These are phyloP conservation scores for Mechanitis messenoides DNA, from an alignment of 2,888 invertebrate species.

Conservation along the genomic window DNA sequence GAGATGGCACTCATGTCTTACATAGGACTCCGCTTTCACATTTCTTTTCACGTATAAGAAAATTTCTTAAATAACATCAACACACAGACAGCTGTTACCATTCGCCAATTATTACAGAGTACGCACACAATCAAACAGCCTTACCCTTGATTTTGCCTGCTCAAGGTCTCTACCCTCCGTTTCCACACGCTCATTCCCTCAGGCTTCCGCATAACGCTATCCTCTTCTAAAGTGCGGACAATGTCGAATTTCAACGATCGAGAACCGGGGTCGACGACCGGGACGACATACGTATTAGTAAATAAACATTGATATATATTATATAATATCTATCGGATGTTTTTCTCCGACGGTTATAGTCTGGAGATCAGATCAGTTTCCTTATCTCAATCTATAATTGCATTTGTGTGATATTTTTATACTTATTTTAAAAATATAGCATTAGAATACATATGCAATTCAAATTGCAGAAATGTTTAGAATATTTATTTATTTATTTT, in stretches of 20 bases:
- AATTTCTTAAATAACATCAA: conserved; percentile 28
- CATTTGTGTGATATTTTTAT: too few relatives aligned
- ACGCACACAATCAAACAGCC: conserved; percentile 57
- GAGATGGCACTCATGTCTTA: not conserved
- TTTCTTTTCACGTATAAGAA: conserved; percentile 16
- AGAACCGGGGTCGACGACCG: conserved; percentile 63
- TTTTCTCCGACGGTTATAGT: conserved; percentile 32
- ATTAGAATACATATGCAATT: too few relatives aligned
- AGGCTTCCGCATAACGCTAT: conserved; percentile 49
- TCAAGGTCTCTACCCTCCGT: conserved; percentile 75
- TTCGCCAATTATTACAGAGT: conserved; percentile 32
- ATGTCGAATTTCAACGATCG: conserved; percentile 68
- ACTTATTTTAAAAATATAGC: too few relatives aligned
- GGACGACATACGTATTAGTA: conserved; percentile 68
- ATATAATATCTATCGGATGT: conserved; percentile 49
- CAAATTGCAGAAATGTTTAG: too few relatives aligned
- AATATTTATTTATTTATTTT: too few relatives aligned
- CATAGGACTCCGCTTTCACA: not conserved
- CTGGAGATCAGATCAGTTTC: conserved; percentile 8
- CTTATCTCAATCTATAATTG: not conserved
- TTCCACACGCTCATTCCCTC: conserved; percentile 50
- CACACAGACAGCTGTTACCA: conserved; percentile 42
- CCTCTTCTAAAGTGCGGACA: conserved; percentile 60
- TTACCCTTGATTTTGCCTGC: conserved; percentile 77
- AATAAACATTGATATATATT: conserved; percentile 68